These are phyloP conservation scores for Fukomys damarensis DNA, from an alignment of 2,113 vertebrate genomes.

Conservation along the genomic window DNA sequence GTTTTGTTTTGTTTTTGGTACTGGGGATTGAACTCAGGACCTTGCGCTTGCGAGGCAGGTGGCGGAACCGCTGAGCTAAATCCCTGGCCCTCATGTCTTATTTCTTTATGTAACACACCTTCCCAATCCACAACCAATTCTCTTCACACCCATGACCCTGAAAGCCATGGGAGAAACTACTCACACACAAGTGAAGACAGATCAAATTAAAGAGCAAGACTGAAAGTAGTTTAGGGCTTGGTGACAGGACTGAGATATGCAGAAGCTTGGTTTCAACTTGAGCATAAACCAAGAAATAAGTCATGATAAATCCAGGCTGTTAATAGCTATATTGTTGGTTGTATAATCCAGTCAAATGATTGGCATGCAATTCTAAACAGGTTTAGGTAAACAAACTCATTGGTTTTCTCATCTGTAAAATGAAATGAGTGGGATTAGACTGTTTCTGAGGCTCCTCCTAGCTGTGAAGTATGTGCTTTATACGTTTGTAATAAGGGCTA, in stretches of 20 bases:
- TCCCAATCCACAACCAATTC: background rate
- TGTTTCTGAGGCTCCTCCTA: background rate
- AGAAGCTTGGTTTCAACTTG: constrained; percentile 24
- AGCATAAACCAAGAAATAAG: background rate
- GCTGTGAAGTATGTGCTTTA: background rate
- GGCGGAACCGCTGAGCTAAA: too few relatives aligned
- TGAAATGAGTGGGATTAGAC: background rate
- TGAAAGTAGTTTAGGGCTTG: background rate
- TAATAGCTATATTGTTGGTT: background rate
- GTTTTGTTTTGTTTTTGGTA: too few relatives aligned
- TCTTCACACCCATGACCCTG: background rate
- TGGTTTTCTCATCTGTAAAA: constrained; percentile 40
- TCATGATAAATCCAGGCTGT: background rate
- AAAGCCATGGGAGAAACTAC: background rate
- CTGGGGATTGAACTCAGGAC: too few relatives aligned
- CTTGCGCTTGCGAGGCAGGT: too few relatives aligned
- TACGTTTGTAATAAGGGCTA: background rate
- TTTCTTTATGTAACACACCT: background rate
- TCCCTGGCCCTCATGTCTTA: too few relatives aligned
- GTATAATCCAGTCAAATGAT: background rate
- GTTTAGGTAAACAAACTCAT: constrained; percentile 1
- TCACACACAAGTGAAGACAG: background rate
- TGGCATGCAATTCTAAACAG: constrained; percentile 35
- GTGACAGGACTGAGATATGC: background rate
- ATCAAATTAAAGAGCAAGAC: constrained; percentile 42